phyloP scores from a whole-genome alignment of 2,888 invertebrate species.

The Drosophila nr. fundita region DNA sequence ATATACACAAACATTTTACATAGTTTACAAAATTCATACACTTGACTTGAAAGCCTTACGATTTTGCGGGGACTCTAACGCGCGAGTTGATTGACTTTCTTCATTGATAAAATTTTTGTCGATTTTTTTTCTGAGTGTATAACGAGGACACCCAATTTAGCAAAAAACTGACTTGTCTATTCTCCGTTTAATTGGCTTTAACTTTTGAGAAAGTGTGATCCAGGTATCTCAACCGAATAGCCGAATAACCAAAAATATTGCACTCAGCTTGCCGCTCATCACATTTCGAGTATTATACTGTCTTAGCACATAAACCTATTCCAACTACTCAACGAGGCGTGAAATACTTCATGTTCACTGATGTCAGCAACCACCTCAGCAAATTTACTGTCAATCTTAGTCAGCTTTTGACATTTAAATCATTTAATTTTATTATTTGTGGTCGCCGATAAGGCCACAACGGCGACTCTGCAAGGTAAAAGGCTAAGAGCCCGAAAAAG shows the following conservation, averaged over 20 bases:
- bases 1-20: not conserved
- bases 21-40: not conserved
- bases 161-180: not conserved
- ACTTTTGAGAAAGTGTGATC: conserved; percentile 7
- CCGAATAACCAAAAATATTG: not conserved
- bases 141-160: conserved; percentile 9
- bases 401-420: conserved; percentile 12
- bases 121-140: not conserved
- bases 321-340: not conserved
- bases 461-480: not conserved
- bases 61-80: not conserved
- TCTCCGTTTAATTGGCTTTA: not conserved
- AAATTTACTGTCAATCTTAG: conserved; percentile 13
- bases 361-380: conserved; percentile 40
- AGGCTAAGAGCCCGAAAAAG: not conserved
- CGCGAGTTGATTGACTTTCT: not conserved
- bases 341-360: conserved; percentile 24
- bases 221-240: not conserved
- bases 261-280: not conserved
- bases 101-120: not conserved
- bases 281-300: conserved; percentile 6
- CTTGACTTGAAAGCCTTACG: not conserved
- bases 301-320: conserved; percentile 24
- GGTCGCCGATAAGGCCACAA: not conserved
- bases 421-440: conserved; percentile 5